A percentile compares a stretch with the other conserved stretches of the same genome.
These are phyloP conservation scores for Hexactinellida sp. DNA, from an alignment of 37 sponge, comb jelly and placozoan species.

Conservation along the genomic window DNA sequence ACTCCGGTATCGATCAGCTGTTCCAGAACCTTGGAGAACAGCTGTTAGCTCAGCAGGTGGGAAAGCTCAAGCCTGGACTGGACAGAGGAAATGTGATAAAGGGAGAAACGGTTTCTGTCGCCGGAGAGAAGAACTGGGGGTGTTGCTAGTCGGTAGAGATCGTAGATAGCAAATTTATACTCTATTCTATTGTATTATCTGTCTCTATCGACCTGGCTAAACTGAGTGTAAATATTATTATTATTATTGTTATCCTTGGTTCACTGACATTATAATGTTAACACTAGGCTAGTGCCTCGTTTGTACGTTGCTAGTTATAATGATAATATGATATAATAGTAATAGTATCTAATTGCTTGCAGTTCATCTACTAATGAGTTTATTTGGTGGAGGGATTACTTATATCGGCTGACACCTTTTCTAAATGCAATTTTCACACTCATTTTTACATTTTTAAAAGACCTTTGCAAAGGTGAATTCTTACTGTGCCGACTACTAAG, in stretches of 20 bases:
- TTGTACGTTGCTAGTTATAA: background rate
- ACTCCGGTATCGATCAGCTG: conserved; percentile 64
- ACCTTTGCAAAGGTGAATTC: no score
- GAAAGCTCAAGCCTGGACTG: background rate
- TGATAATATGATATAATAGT: background rate
- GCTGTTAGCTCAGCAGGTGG: background rate
- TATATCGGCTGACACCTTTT: no score
- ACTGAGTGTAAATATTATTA: conserved; percentile 6
- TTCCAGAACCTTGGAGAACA: conserved; percentile 28
- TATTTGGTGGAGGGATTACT: no score
- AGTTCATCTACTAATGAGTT: no score
- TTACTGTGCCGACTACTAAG: no score
- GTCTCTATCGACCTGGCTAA: background rate
- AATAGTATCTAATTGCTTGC: no score
- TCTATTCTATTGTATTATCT: background rate
- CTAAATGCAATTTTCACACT: no score
- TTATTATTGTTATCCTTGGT: background rate
- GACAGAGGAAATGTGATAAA: background rate
- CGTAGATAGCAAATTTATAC: background rate
- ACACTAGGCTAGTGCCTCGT: background rate
- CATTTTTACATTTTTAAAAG: no score
- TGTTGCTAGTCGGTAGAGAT: background rate
- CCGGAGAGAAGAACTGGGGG: background rate
- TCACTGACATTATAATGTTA: conserved; percentile 8
- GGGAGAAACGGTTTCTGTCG: background rate